Conservation (phyloP, 1,140 invertebrate genomes). For the Myzus persicae region DNA sequence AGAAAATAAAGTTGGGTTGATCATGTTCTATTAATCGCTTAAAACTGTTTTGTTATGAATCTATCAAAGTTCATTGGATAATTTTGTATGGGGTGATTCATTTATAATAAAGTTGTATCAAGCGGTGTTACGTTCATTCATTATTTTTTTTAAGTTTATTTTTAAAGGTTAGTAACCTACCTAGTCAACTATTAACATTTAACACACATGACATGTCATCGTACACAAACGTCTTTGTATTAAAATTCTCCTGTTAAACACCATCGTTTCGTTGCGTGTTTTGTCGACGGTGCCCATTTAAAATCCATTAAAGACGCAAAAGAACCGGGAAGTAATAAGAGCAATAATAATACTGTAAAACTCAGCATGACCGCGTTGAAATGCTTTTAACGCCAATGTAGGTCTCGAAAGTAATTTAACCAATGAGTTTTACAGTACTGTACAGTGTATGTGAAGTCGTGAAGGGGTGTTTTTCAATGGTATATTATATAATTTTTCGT, state of each 20-base stretch:
- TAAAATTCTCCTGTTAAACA: background rate
- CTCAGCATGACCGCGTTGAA: conserved; percentile 54
- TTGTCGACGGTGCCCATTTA: conserved; percentile 15
- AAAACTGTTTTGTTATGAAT: background rate
- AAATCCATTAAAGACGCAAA: conserved; percentile 55
- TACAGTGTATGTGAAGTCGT: background rate
- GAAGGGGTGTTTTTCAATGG: background rate
- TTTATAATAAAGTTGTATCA: background rate
- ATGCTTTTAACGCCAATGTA: conserved; percentile 50
- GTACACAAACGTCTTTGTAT: background rate
- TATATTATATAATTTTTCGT: background rate
- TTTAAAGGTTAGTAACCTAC: background rate
- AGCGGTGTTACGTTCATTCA: background rate
- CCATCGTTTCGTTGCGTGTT: background rate
- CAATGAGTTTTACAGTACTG: background rate
- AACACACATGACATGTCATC: background rate
- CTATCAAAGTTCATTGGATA: background rate
- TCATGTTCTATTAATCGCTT: background rate
- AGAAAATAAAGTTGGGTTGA: background rate
- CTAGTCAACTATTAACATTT: background rate
- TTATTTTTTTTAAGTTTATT: background rate
- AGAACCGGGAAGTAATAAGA: conserved; percentile 18
- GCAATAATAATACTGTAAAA: conserved; percentile 45
- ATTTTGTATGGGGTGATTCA: background rate
- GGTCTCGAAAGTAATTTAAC: conserved; percentile 17